Conservation (phyloP, 2,888 invertebrate genomes). For the Plagodis pulveraria region DNA sequence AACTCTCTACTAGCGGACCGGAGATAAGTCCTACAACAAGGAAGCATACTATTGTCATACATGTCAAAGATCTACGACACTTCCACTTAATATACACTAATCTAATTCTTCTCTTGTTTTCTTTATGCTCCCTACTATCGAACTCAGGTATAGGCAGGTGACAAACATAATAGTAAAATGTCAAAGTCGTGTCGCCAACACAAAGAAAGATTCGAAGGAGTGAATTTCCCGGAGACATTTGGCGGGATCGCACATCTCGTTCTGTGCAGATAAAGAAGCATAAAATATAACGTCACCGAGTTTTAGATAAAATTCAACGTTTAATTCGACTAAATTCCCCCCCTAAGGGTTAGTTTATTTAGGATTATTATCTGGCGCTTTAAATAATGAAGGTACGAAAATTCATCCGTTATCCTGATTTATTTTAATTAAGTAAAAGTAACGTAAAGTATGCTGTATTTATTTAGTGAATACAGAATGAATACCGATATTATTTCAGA, state of each 20-base stretch:
- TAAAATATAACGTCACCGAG: constrained; percentile 55
- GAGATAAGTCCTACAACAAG: too few relatives aligned
- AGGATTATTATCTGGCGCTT: constrained; percentile 11
- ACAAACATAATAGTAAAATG: background rate
- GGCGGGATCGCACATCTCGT: constrained; percentile 56
- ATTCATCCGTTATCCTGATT: background rate
- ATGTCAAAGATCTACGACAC: too few relatives aligned
- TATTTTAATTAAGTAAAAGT: background rate
- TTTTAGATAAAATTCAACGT: constrained; percentile 40
- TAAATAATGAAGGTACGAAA: constrained; percentile 13
- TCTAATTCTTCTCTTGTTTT: too few relatives aligned
- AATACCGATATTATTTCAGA: too few relatives aligned
- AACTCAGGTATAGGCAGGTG: background rate
- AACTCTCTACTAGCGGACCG: too few relatives aligned
- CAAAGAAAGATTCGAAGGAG: constrained; percentile 14
- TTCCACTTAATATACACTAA: too few relatives aligned
- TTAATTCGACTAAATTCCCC: constrained; percentile 25
- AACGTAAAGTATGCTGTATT: background rate
- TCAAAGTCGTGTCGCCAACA: constrained; percentile 12
- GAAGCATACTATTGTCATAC: too few relatives aligned
- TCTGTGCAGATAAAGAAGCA: constrained; percentile 50
- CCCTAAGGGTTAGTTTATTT: constrained; percentile 20
- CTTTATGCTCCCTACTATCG: too few relatives aligned
- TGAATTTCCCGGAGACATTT: constrained; percentile 45
- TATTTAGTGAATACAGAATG: background rate